Evolutionary conservation across 2,113 vertebrate genomes (phyloP).

Genomic region (Thunnus thynnus): DNA sequence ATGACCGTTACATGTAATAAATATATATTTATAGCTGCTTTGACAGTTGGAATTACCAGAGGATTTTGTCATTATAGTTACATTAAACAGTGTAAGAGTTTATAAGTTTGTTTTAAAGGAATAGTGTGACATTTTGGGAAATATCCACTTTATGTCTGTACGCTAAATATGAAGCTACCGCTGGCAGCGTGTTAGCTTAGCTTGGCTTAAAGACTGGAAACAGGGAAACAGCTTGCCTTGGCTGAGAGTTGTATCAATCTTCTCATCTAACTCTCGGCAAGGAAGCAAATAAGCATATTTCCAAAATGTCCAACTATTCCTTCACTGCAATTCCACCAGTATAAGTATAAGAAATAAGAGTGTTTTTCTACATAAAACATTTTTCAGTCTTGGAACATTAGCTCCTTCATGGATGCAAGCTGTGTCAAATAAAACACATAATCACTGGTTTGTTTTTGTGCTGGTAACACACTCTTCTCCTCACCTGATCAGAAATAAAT

Average conservation of each 20-base stretch:
- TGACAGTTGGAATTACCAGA: neutral
- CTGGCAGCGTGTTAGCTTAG: slow-evolving; percentile 2
- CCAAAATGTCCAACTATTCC: neutral
- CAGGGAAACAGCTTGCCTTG: no score
- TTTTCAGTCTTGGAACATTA: neutral
- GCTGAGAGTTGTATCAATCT: neutral
- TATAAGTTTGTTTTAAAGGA: no score
- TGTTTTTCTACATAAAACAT: neutral
- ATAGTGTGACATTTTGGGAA: neutral
- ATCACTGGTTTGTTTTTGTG: neutral
- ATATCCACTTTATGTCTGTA: neutral
- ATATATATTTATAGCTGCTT: neutral
- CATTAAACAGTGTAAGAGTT: no score
- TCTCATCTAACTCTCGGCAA: neutral
- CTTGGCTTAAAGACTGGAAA: neutral
- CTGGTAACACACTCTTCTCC: neutral
- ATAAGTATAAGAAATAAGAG: no score
- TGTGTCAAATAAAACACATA: slow-evolving; percentile 14
- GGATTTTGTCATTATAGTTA: no score
- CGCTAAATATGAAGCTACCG: neutral
- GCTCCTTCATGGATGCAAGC: neutral
- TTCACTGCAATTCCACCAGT: neutral
- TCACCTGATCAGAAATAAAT: slow-evolving; percentile 5
- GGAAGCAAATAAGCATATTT: neutral
- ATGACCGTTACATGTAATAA: slow-evolving; percentile 1